Percentiles rank a stretch among this genome's conserved stretches.
These are phyloP conservation scores for Tympanoctomys barrerae DNA, from an alignment of 2,797 vertebrate genomes.

Conservation along the genomic window DNA sequence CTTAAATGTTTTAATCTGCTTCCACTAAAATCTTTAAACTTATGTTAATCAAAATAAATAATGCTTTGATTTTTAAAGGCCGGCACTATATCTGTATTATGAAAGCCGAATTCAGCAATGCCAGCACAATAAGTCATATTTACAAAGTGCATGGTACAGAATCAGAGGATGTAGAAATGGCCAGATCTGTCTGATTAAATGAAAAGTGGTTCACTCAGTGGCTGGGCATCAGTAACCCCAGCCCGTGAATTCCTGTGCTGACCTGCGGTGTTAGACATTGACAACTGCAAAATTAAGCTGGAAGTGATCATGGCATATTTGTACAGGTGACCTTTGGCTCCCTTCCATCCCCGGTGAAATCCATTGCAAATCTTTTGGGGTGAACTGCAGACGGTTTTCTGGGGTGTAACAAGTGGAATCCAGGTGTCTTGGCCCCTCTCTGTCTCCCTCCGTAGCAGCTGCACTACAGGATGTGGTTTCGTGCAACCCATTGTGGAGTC, in stretches of 20 bases:
- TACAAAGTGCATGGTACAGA: background rate
- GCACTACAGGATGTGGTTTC: background rate
- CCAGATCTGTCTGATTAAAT: background rate
- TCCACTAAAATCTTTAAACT: constrained; percentile 30
- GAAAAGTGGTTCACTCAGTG: background rate
- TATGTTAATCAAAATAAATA: background rate
- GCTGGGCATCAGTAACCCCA: background rate
- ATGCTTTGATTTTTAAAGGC: constrained; percentile 52
- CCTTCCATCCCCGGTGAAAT: background rate
- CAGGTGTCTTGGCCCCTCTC: background rate
- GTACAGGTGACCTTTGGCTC: background rate
- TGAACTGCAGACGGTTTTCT: background rate
- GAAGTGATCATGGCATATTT: background rate
- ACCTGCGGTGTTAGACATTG: background rate
- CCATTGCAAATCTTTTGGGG: background rate
- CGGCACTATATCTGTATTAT: background rate
- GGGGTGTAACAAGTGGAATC: background rate
- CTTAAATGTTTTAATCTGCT: constrained; percentile 12
- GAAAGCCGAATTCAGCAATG: constrained; percentile 47
- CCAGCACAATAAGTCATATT: background rate
- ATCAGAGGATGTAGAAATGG: background rate
- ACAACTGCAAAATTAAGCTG: background rate
- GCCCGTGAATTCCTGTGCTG: background rate
- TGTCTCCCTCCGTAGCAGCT: background rate
- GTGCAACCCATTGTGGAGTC: background rate